Base-by-base conservation (phyloP, 1,140 invertebrate species). In the Zaprionus ornatus region DNA sequence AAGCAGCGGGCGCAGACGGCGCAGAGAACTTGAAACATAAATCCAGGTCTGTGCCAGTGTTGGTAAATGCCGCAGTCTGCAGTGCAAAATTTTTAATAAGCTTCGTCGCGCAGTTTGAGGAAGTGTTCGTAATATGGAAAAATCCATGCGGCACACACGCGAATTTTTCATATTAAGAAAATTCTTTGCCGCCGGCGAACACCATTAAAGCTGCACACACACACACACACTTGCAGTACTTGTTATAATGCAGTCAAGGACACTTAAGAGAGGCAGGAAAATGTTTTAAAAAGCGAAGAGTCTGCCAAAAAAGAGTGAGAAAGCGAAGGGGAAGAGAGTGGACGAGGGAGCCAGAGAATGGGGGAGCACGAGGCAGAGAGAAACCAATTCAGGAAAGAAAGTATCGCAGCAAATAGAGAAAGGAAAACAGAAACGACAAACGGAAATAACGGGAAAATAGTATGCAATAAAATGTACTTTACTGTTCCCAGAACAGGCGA, bases 371-470 rank as follows among this genome's bases (percentile, higher is more conserved):
- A 10, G 29, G 29, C 1, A 54, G 17, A 48, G 54, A 48, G 48
- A 19, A 57, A 60, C 23, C 54, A 35, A 71, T 64, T 56, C 32
- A 42, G 59, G 48, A 55, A 59, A 64, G 79, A 55, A 75, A 85
- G 68, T 64, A 61, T 50, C 59, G 57, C 72, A 61, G 64, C 68
- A 85, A 77, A 77, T 70, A 45, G 57, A 65, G 42, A 64, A 79
- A 69, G 66, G 74, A 77, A 67, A 37, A 68, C 40, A 66, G 59
- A 79, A 77, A 82, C 71, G 84, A 71, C 84, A 83, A 84, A 75
- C 84, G 84, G 83, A 87, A 87, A 88, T 88, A 77, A 73, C 67
- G 73, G 56, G 77, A 87, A 87, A 87, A 87, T 87, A 88, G 77
- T 80, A 56, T 83, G 80, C 67, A 86, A 87, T 87, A 87, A 88